Evolutionary conservation across 2,113 vertebrate species (phyloP), one percentile per base, ranked within the genome.

Genomic region (Panthera uncia): DNA sequence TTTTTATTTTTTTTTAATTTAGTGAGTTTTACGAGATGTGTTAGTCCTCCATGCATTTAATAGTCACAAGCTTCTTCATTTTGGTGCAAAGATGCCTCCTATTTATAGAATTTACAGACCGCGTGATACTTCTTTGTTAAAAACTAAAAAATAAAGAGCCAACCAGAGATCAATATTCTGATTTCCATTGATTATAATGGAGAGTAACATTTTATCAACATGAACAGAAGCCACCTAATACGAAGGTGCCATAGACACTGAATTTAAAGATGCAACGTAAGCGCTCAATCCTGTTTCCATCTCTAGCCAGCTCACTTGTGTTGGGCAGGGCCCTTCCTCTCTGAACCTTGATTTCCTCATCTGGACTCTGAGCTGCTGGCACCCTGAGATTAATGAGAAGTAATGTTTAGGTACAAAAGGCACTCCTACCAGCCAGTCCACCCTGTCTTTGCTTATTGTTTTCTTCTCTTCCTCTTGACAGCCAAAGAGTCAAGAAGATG

Each of bases 401-500:
- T 5, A 9, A 61, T 7, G 5, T 41, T 45, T 18, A 48, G 74
- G 25, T 27, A 66, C 3, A 25, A 80, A 55, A 79, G 19, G n/a
- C 3, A 15, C 80, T 65, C 18, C 57, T 2, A 0, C 10, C 41
- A 69, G 7, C 33, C 4, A 1, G 31, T 11, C 16, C 16, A 41
- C 25, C 25, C 10, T 31, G 2, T 33, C 4, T 45, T 79, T 41
- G 10, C 73, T 92, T 66, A 93, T 33, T 9, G 0, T 89, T 84
- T 41, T 95, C 65, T 92, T 61, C 7, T 94, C 92, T 50, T 90
- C 85, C 87, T 94, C 33, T 63, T 79, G 89, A 97, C 80, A 99
- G 98, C 33, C 85, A 69, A 1, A 98, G 6, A 93, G 68, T 97
- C 41, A 98, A 33, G 80, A 98, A 14, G 94, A 97, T 98, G 97